phyloP scores from a whole-genome alignment of 1,140 invertebrate species.

The Trichogramma pretiosum region DNA sequence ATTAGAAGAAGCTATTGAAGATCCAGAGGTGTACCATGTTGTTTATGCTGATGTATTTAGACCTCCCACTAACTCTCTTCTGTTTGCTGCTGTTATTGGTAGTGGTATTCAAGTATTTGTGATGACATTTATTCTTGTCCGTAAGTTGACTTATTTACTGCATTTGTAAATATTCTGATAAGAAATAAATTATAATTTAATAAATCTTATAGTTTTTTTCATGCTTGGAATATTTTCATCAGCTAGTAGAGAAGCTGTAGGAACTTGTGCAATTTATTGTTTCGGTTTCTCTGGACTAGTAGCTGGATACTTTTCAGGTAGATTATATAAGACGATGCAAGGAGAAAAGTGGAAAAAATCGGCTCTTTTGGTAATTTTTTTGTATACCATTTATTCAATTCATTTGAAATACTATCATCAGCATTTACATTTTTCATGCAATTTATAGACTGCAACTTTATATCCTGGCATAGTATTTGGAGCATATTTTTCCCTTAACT shows the following conservation, averaged over 20 bases:
- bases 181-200: conserved; percentile 19
- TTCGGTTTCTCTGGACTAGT: conserved; percentile 95
- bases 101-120: conserved; percentile 94
- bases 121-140: conserved; percentile 90
- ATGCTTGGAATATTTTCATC: conserved; percentile 98
- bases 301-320: conserved; percentile 90
- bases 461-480: no score
- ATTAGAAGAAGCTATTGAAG: conserved; percentile 89
- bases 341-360: conserved; percentile 92
- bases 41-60: conserved; percentile 96
- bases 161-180: conserved; percentile 6
- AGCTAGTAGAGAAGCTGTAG: conserved; percentile 86
- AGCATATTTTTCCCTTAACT: conserved; percentile 95
- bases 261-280: conserved; percentile 91
- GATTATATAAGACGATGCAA: conserved; percentile 88
- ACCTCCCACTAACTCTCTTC: conserved; percentile 73
- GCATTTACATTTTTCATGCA: conserved; percentile 80
- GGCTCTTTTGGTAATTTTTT: conserved; percentile 63
- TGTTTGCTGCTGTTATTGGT: conserved; percentile 89
- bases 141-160: conserved; percentile 50
- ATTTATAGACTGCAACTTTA: no score
- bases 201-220: conserved; percentile 88
- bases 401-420: conserved; percentile 64
- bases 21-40: conserved; percentile 96
- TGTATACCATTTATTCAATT: not conserved